Percentiles rank a stretch among this genome's conserved stretches.
Evolutionary conservation across 2,797 vertebrate species (phyloP).

Genomic region (Tragopan temminckii): DNA sequence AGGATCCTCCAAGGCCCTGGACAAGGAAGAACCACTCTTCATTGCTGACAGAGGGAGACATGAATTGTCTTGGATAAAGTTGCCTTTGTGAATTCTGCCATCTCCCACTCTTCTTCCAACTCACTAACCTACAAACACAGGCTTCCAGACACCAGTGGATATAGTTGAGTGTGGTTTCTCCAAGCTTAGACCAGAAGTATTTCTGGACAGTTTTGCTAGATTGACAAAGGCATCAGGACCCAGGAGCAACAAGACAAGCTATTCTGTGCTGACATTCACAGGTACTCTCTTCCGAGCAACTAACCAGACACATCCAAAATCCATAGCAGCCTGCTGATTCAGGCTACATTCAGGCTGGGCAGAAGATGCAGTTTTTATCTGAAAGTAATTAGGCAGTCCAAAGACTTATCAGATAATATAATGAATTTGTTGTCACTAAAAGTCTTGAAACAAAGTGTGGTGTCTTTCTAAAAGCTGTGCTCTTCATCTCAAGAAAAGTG

Average conservation of each 20-base stretch:
- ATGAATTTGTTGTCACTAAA: background rate
- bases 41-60: background rate
- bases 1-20: background rate
- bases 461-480: background rate
- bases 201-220: background rate
- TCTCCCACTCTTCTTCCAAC: background rate
- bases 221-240: background rate
- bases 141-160: background rate
- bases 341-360: background rate
- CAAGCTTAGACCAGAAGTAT: background rate
- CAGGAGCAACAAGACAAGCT: background rate
- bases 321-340: background rate
- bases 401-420: background rate
- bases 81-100: background rate
- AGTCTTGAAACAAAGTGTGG: background rate
- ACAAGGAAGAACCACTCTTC: background rate
- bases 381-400: conserved; percentile 1
- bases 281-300: background rate
- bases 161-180: background rate
- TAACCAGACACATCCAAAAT: background rate
- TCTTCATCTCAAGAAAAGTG: background rate
- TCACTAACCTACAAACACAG: background rate
- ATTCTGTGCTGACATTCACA: background rate
- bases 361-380: background rate
- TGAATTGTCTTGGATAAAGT: background rate